These are phyloP conservation scores for Gnathonemus longibarbis DNA, from an alignment of 2,113 vertebrate species.

Conservation along the genomic window DNA sequence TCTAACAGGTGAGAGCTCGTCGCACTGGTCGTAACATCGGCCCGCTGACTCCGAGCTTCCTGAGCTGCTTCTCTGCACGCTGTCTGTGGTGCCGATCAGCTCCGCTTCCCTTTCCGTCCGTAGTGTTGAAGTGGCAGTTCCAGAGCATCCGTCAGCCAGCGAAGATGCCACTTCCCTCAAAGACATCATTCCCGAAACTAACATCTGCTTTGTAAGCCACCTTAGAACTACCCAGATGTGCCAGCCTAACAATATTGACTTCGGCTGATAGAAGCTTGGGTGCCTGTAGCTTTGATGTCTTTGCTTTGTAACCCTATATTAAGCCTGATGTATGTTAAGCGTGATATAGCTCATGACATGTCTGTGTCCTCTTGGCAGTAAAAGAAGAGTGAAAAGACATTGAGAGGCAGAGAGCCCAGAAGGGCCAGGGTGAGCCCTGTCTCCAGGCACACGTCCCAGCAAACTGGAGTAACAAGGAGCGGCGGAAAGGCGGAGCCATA, in stretches of 20 bases:
- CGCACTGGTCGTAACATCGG: not conserved
- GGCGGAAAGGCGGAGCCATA: constrained; percentile 11
- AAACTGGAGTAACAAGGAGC: constrained; percentile 7
- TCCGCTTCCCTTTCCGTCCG: constrained; percentile 28
- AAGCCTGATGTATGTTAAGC: not conserved
- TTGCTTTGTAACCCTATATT: not conserved
- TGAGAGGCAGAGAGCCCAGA: not conserved
- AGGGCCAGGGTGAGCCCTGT: not conserved
- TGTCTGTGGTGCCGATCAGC: not conserved
- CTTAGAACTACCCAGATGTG: not conserved
- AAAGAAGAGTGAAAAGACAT: constrained; percentile 4
- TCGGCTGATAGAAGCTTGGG: not conserved
- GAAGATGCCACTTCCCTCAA: constrained; percentile 47
- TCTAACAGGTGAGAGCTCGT: constrained; percentile 34
- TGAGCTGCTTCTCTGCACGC: not conserved
- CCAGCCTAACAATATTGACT: not conserved
- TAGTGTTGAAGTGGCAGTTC: constrained; percentile 40
- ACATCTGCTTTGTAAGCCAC: constrained; percentile 64
- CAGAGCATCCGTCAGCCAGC: constrained; percentile 33
- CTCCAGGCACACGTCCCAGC: not conserved
- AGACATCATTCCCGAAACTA: constrained; percentile 56
- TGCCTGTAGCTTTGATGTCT: not conserved
- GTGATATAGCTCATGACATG: not conserved
- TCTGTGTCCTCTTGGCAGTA: constrained; percentile 19
- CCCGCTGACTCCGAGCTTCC: not conserved